These are phyloP conservation scores for Thereuonema tuberculata DNA, from an alignment of 1,140 invertebrate species.

Conservation along the genomic window DNA sequence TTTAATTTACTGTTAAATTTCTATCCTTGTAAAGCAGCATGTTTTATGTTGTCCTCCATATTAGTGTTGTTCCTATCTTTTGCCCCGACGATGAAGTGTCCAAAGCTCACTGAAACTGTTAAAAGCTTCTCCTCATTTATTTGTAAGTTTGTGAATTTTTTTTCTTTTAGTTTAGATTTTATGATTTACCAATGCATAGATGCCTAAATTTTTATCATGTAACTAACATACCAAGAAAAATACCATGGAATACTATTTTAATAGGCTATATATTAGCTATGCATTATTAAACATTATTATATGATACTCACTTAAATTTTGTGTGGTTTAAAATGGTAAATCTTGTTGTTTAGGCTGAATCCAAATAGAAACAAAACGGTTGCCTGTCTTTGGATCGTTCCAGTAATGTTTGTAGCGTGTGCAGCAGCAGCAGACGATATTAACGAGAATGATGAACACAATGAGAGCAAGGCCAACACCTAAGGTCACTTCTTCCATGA, in stretches of 20 bases:
- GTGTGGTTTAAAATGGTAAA: not conserved
- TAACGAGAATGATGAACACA: not conserved
- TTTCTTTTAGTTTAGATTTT: not conserved
- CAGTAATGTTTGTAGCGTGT: conserved; percentile 8
- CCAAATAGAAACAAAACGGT: conserved; percentile 9
- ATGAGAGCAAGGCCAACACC: not conserved
- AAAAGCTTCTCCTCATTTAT: too few relatives aligned
- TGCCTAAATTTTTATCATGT: not conserved
- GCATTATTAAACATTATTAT: not conserved
- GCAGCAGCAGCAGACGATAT: not conserved
- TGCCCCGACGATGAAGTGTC: too few relatives aligned
- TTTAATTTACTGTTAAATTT: too few relatives aligned
- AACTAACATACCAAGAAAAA: too few relatives aligned
- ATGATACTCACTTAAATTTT: not conserved
- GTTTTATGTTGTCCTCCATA: too few relatives aligned
- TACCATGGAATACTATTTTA: too few relatives aligned
- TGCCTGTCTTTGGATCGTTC: conserved; percentile 10
- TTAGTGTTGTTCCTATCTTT: too few relatives aligned
- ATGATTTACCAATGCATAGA: not conserved
- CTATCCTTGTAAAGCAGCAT: too few relatives aligned
- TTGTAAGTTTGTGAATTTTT: not conserved
- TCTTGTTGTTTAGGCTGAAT: conserved; percentile 7
- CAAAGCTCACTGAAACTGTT: too few relatives aligned
- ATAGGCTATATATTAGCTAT: not conserved
- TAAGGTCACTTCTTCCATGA: conserved; percentile 5